Conservation (phyloP, 2,888 invertebrate genomes). For the Dryadula phaetusa region DNA sequence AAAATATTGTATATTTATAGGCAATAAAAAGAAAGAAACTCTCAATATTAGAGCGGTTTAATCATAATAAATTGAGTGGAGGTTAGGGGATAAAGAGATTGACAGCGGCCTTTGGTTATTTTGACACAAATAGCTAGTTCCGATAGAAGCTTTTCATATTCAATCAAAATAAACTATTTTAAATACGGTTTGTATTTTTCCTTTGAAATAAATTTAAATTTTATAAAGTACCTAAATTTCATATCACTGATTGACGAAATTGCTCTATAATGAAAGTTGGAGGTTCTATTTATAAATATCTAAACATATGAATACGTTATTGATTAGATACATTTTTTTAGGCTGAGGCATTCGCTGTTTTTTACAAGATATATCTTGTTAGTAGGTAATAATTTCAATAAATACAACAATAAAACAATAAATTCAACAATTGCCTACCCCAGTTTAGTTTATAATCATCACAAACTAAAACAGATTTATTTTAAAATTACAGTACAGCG, state of each 20-base stretch:
- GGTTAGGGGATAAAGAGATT: constrained; percentile 66
- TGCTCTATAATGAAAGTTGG: too few relatives aligned
- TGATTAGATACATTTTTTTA: too few relatives aligned
- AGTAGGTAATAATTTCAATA: too few relatives aligned
- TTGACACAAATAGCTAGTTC: constrained; percentile 60
- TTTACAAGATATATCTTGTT: too few relatives aligned
- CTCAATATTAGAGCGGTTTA: constrained; percentile 47
- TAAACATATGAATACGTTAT: too few relatives aligned
- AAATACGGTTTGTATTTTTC: background rate
- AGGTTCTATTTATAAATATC: too few relatives aligned
- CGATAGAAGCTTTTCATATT: constrained; percentile 16
- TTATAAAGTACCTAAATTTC: too few relatives aligned
- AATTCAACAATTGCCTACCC: too few relatives aligned
- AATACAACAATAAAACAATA: too few relatives aligned
- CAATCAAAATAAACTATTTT: constrained; percentile 10
- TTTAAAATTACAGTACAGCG: background rate
- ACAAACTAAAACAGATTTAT: background rate
- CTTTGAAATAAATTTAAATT: background rate
- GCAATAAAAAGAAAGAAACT: constrained; percentile 46
- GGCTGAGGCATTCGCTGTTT: too few relatives aligned
- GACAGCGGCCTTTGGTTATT: constrained; percentile 70
- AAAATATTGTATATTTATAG: constrained; percentile 32
- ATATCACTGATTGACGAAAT: too few relatives aligned
- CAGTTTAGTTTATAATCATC: too few relatives aligned
- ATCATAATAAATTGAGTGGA: constrained; percentile 75